Evolutionary conservation across 2,113 vertebrate genomes (phyloP), one percentile per base, ranked within the genome.

Genomic region (Phasianus colchicus): DNA sequence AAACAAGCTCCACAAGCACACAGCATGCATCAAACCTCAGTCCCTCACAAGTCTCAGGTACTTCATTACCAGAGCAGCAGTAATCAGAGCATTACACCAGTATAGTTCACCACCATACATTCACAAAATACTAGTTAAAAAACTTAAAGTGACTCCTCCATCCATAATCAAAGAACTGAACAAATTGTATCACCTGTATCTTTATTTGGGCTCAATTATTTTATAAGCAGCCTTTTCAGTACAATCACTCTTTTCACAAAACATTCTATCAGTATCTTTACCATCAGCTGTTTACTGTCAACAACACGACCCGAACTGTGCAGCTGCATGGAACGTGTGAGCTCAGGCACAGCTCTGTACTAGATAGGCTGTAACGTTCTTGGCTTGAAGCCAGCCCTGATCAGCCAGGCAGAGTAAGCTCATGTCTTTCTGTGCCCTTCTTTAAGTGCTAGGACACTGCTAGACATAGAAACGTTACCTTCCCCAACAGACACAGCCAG

Each of bases 1-100:
- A 71, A 89, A 76, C n/a, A 92, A 91, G 71, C 30, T 64, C 36
- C 77, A 82, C 29, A 88, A 76, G 19, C 61, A 88, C 22, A 19
- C 0, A 1, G 4, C 4, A 47, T 2, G 0, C 20, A 14, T 32
- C 92, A 58, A 72, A 71, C 34, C 75, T 54, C 67, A 43, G 57
- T 22, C 36, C 63, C 45, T 5, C 16, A 10, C 2, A 67, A 70
- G 48, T 19, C 43, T 82, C 58, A 36, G 48, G 61, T 45, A 38
- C 21, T 67, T 19, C 57, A 32, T 36, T 38, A 84, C 40, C 63
- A 70, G 40, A 69, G 43, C 43, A 61, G 61, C 10, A 84, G 32
- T 81, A 75, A 11, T 1, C 17, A 81, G 27, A 48, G 58, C 19
- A 76, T 45, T 21, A 45, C 27, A 4, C 0, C 2, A 52, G 11